A percentile compares a stretch with the other conserved stretches of the same genome.
Evolutionary conservation across 2,888 invertebrate species (phyloP).

Genomic region (Kuschelorhynchus macadamiae): DNA sequence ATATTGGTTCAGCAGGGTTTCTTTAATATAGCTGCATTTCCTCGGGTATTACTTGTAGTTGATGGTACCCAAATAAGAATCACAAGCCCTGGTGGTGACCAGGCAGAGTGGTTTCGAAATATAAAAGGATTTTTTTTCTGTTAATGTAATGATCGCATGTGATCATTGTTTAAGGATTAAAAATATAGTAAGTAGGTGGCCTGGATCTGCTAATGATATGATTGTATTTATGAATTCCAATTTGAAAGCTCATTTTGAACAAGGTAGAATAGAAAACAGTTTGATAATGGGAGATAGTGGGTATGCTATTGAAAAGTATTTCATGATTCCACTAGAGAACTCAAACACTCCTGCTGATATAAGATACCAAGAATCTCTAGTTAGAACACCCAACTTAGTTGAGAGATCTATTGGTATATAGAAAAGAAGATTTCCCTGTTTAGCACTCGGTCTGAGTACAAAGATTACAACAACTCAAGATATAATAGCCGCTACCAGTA

Average conservation of each 20-base stretch:
- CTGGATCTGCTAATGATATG: neutral
- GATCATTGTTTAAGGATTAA: neutral
- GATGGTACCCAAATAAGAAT: constrained; percentile 13
- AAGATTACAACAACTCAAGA: constrained; percentile 1
- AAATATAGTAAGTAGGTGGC: constrained; percentile 14
- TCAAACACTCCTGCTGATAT: neutral
- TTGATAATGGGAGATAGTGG: constrained; percentile 10
- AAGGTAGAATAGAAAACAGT: neutral
- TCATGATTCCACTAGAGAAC: constrained; percentile 11
- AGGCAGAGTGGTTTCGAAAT: constrained; percentile 4
- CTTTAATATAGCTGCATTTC: constrained; percentile 14
- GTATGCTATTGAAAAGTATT: constrained; percentile 1
- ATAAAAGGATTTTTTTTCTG: constrained; percentile 16
- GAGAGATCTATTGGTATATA: neutral
- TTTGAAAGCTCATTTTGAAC: constrained; percentile 4
- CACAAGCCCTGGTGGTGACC: constrained; percentile 8
- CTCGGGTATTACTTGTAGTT: neutral
- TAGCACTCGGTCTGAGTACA: constrained; percentile 1
- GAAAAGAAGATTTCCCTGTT: constrained; percentile 10
- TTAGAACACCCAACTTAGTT: constrained; percentile 2
- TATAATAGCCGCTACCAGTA: constrained; percentile 4
- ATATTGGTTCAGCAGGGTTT: neutral
- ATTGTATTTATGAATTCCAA: constrained; percentile 1
- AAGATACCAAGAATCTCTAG: constrained; percentile 11
- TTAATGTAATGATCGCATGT: constrained; percentile 14